Conservation (phyloP, 2,888 invertebrate species). For the Sthenelais limicola region DNA sequence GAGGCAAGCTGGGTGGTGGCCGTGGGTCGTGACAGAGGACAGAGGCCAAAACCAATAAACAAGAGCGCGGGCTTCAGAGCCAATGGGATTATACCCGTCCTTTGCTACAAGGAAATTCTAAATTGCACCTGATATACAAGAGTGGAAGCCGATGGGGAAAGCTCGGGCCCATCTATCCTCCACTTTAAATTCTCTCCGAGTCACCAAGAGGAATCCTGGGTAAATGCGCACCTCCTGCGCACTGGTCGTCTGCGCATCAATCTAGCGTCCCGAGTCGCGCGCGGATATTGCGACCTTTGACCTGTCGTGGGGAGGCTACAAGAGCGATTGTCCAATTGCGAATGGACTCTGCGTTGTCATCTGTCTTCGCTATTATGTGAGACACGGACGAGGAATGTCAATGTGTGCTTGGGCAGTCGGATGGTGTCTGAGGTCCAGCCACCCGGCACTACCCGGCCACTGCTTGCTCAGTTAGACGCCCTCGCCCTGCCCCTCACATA, state of each 20-base stretch:
- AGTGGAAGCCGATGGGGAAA: slow-evolving; percentile 11
- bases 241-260: slow-evolving; percentile 37
- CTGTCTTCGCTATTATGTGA: slow-evolving; percentile 38
- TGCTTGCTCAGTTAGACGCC: not conserved
- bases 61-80: slow-evolving; percentile 10
- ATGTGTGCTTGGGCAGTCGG: slow-evolving; percentile 37
- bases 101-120: slow-evolving; percentile 39
- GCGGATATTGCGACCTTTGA: slow-evolving; percentile 33
- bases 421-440: slow-evolving; percentile 9
- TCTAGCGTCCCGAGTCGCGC: slow-evolving; percentile 31
- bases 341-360: slow-evolving; percentile 33
- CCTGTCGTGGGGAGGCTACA: slow-evolving; percentile 32
- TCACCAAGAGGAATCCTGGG: slow-evolving; percentile 33
- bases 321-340: slow-evolving; percentile 38
- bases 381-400: slow-evolving; percentile 37
- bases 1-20: slow-evolving; percentile 8
- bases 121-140: slow-evolving; percentile 39
- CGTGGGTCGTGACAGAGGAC: slow-evolving; percentile 33
- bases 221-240: slow-evolving; percentile 22
- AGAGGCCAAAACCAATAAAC: slow-evolving; percentile 36
- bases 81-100: slow-evolving; percentile 37
- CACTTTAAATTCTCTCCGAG: slow-evolving; percentile 30
- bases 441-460: slow-evolving; percentile 1
- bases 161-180: slow-evolving; percentile 27
- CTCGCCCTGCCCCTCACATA: not conserved